Conservation (phyloP, 2,797 vertebrate species). For the Hoplostethus atlanticus region DNA sequence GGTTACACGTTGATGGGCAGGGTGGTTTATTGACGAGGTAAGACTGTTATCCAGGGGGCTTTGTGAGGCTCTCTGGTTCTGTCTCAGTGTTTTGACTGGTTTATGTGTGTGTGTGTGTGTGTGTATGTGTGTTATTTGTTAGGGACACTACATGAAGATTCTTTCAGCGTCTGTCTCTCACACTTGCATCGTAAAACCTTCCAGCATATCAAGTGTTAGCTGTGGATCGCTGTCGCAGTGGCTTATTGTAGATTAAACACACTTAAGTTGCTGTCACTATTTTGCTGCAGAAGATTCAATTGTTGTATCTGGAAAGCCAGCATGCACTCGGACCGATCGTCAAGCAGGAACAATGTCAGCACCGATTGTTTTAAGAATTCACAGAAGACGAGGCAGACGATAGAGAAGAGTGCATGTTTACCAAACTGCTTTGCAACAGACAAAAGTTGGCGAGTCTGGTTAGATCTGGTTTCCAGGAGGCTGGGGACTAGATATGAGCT, state of each 20-base stretch:
- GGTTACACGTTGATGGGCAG: conserved; percentile 1
- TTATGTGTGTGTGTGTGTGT: neutral
- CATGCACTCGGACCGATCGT: neutral
- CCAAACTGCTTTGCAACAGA: conserved; percentile 18
- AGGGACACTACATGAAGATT: too few relatives aligned
- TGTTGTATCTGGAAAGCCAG: neutral
- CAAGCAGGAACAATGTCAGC: neutral
- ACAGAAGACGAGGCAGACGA: neutral
- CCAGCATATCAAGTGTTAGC: neutral
- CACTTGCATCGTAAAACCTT: neutral
- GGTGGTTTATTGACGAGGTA: conserved; percentile 33
- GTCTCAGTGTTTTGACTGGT: conserved; percentile 8
- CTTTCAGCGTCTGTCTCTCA: neutral
- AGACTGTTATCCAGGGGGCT: conserved; percentile 20
- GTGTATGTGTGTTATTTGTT: neutral
- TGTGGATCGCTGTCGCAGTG: neutral
- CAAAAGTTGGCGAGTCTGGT: conserved; percentile 48
- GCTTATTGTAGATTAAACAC: neutral
- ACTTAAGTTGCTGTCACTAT: neutral
- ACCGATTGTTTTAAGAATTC: conserved; percentile 5
- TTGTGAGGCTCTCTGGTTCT: conserved; percentile 22
- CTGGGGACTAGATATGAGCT: conserved; percentile 57
- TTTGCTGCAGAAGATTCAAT: conserved; percentile 18
- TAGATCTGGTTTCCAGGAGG: conserved; percentile 52
- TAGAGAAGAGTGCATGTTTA: neutral